These are phyloP conservation scores for Gryllus bimaculatus DNA, from an alignment of 1,140 invertebrate species.

Conservation along the genomic window DNA sequence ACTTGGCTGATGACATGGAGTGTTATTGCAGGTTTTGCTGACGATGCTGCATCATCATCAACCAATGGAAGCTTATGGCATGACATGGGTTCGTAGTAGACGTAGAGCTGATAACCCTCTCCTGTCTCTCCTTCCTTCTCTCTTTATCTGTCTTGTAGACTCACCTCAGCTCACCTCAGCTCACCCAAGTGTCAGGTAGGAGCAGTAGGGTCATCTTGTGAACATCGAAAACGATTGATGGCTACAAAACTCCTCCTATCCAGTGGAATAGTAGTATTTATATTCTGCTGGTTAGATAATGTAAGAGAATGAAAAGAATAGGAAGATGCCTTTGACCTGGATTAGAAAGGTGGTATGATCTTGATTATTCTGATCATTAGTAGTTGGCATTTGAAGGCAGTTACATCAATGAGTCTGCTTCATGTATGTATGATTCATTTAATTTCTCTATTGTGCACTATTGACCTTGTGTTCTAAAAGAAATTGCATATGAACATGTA, in stretches of 20 bases:
- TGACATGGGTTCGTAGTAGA: constrained; percentile 42
- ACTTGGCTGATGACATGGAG: background rate
- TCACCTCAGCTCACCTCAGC: constrained; percentile 18
- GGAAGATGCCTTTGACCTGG: background rate
- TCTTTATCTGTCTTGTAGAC: constrained; percentile 28
- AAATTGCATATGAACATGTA: no score
- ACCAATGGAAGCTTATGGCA: constrained; percentile 42
- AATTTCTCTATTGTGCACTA: no score
- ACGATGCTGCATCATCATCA: constrained; percentile 37
- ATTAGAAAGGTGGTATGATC: background rate
- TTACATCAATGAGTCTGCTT: background rate
- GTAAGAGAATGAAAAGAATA: background rate
- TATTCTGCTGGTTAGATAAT: background rate
- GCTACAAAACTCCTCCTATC: background rate
- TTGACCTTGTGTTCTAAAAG: no score
- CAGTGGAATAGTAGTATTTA: background rate
- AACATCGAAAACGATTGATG: background rate
- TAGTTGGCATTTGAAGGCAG: background rate
- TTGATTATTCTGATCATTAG: background rate
- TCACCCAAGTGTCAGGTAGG: background rate
- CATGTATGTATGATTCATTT: no score
- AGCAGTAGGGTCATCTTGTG: background rate
- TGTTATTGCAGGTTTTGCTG: constrained; percentile 23
- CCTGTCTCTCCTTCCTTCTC: constrained; percentile 35
- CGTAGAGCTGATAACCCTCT: constrained; percentile 36